These are phyloP conservation scores for Plectropomus leopardus DNA, from an alignment of 2,113 vertebrate genomes.

Conservation along the genomic window DNA sequence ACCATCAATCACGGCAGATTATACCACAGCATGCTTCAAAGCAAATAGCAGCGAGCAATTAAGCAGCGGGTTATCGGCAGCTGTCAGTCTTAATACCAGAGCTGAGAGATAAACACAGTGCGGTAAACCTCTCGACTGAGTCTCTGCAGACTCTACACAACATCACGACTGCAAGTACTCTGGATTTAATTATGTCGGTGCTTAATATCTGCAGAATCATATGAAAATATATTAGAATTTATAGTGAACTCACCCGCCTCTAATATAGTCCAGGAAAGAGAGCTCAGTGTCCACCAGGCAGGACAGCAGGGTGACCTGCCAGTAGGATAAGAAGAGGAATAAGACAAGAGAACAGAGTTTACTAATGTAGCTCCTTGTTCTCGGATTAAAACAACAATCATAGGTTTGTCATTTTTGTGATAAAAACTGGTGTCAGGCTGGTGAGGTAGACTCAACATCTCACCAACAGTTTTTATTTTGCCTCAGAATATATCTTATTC, in stretches of 20 bases:
- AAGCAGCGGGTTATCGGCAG: constrained; percentile 55
- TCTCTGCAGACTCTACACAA: not conserved
- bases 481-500: too few species aligned
- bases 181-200: not conserved
- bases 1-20: constrained; percentile 68
- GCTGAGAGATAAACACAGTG: constrained; percentile 36
- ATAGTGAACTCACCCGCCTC: constrained; percentile 93
- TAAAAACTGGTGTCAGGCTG: not conserved
- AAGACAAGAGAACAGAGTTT: not conserved
- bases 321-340: constrained; percentile 15
- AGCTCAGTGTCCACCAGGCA: constrained; percentile 98
- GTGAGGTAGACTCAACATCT: too few species aligned
- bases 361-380: not conserved
- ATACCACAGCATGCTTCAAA: constrained; percentile 57
- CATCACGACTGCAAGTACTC: not conserved
- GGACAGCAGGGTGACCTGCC: constrained; percentile 96
- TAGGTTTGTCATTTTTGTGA: not conserved
- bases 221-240: not conserved
- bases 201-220: constrained; percentile 1
- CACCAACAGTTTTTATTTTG: too few species aligned
- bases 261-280: constrained; percentile 98
- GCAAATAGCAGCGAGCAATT: constrained; percentile 52
- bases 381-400: too few species aligned
- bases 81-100: constrained; percentile 55
- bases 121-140: constrained; percentile 31